phyloP scores from a whole-genome alignment of 2,888 invertebrate genomes.

The Pseudococcus jackbeardsleyi region DNA sequence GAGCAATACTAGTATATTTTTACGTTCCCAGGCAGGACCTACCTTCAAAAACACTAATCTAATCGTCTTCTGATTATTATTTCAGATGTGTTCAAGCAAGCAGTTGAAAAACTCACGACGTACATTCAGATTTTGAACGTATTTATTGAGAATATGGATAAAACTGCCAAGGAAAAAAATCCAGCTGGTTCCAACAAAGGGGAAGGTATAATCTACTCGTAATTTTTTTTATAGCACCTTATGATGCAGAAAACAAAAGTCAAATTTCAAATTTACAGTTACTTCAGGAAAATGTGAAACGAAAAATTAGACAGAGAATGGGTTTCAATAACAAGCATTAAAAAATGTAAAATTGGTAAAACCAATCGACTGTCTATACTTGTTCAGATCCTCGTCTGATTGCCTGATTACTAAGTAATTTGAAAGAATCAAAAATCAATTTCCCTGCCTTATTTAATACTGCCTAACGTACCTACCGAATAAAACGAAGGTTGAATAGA shows the following conservation, averaged over 20 bases:
- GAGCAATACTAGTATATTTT: neutral
- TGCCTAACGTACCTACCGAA: neutral
- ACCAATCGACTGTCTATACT: too few species aligned
- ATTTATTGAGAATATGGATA: neutral
- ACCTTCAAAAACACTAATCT: neutral
- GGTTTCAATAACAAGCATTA: too few species aligned
- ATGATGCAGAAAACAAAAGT: too few species aligned
- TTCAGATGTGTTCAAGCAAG: conserved; percentile 4
- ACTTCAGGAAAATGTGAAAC: too few species aligned
- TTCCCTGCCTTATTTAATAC: too few species aligned
- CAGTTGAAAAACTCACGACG: neutral
- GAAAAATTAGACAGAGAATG: too few species aligned
- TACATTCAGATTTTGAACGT: neutral
- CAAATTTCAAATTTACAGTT: too few species aligned
- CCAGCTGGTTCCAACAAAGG: neutral
- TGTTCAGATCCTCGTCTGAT: too few species aligned
- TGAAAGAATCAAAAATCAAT: too few species aligned
- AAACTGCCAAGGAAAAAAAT: neutral
- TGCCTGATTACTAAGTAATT: too few species aligned
- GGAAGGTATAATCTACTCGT: neutral
- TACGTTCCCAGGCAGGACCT: neutral
- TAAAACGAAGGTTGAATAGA: neutral
- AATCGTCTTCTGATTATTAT: neutral
- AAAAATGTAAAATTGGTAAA: too few species aligned
- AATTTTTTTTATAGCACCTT: too few species aligned